Evolutionary conservation across 2,888 invertebrate species (phyloP).

Genomic region (Plagodis dolabraria): DNA sequence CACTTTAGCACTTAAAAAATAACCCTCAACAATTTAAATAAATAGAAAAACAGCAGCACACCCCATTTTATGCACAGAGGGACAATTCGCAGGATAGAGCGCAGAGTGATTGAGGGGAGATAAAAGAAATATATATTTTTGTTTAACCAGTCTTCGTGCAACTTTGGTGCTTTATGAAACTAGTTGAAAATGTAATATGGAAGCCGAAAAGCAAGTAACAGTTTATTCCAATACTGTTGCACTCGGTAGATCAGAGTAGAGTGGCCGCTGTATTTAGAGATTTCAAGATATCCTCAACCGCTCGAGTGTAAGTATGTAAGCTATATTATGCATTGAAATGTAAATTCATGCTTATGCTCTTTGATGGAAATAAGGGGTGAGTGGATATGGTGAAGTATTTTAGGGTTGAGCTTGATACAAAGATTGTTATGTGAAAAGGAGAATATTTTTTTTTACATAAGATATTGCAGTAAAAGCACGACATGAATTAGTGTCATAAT

Average conservation of each 20-base stretch:
- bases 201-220: not conserved
- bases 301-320: slow-evolving; percentile 60
- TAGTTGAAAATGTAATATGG: not conserved
- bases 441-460: not conserved
- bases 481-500: no score
- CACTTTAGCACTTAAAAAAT: slow-evolving; percentile 8
- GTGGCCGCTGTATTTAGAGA: slow-evolving; percentile 23
- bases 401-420: slow-evolving; percentile 6
- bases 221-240: not conserved
- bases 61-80: slow-evolving; percentile 60
- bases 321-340: slow-evolving; percentile 82
- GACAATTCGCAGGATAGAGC: slow-evolving; percentile 74
- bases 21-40: slow-evolving; percentile 41
- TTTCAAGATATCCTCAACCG: slow-evolving; percentile 29
- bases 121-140: slow-evolving; percentile 53
- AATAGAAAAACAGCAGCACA: slow-evolving; percentile 54
- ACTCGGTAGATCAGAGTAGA: slow-evolving; percentile 5
- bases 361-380: slow-evolving; percentile 21
- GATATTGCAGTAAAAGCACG: no score
- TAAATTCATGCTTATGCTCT: slow-evolving; percentile 56
- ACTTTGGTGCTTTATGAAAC: not conserved
- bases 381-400: slow-evolving; percentile 20
- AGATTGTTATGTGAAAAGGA: not conserved
- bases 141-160: slow-evolving; percentile 1
- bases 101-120: slow-evolving; percentile 72